phyloP scores from a whole-genome alignment of 2,797 vertebrate species.

The Cercopithecus hamlyni region DNA sequence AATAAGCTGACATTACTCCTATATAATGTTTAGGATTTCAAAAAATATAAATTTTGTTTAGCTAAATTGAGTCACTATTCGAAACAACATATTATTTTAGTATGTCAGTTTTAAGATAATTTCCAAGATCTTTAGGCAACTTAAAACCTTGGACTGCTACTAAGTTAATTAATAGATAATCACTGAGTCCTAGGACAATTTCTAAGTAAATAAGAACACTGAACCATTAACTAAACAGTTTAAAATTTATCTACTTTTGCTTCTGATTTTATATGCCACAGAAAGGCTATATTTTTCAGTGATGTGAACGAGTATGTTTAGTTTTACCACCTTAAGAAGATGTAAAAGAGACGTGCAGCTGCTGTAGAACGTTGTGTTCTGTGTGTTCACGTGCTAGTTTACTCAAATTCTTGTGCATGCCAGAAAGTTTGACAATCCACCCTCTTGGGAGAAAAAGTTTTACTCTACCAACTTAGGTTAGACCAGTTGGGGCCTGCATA shows the following conservation, averaged over 20 bases:
- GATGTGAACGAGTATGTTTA: neutral
- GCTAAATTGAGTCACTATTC: neutral
- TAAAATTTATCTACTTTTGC: neutral
- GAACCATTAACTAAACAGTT: neutral
- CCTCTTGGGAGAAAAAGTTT: neutral
- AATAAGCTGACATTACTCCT: neutral
- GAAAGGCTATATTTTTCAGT: neutral
- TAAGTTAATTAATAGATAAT: neutral
- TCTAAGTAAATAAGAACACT: neutral
- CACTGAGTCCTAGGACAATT: neutral
- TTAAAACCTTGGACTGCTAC: neutral
- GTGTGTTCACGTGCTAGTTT: neutral
- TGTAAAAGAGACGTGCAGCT: neutral
- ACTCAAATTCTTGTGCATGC: neutral
- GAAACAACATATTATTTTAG: neutral
- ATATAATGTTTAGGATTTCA: neutral
- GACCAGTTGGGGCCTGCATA: neutral
- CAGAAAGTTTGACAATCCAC: neutral
- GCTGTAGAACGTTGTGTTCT: neutral
- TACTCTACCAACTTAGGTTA: neutral
- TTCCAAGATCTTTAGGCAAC: neutral
- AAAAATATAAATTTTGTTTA: neutral
- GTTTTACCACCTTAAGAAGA: neutral
- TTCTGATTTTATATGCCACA: neutral
- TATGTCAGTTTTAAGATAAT: constrained; percentile 28